Base-by-base conservation (phyloP, 2,113 vertebrate genomes). In the Psittacula cyanocephala region DNA sequence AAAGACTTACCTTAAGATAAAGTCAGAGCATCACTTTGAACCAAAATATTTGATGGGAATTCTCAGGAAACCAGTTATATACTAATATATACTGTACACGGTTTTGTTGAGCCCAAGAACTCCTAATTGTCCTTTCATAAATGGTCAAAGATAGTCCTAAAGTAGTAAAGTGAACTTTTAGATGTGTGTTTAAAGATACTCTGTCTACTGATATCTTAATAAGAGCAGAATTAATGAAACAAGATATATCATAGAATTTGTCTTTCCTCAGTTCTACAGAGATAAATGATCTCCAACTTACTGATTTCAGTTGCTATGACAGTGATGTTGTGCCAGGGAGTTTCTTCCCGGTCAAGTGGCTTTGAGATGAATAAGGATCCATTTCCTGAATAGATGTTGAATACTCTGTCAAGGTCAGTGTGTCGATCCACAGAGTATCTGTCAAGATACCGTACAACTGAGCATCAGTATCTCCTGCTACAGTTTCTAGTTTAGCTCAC, bases 381-480 rank as follows among this genome's bases (percentile, higher is more conserved):
- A 50, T 99, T 99, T 91, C 98, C 98, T 63, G 99, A 98, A 78
- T 99, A 97, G 28, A 99, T 98, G 97, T 98, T 99, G 96, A 99
- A 99, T 96, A 99, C 97, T 89, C 98, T 97, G 89, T 99, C 99
- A 47, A 99, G 97, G 92, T 99, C 99, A 41, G 99, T 99, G 59
- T 99, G 99, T 14, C 99, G 98, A 97, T 99, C 99, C 55, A 99
- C 98, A 88, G 99, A 98, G 91, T 99, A 99, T 97, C 99, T 99
- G 97, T 62, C 43, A 97, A 96, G 83, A 95, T 33, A 96, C 18
- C 87, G 41, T 65, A 89, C 29, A 97, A 37, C 5, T 52, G 31
- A 84, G 24, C 75, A 81, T 78, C 31, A 76, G 27, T 46, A 6
- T 39, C 14, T 77, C 28, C 19, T 44, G 4, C 71, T 43, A 64